Percentiles rank a stretch among this genome's conserved stretches.
Conservation (phyloP, 2,113 vertebrate genomes). For the Nicator chloris region DNA sequence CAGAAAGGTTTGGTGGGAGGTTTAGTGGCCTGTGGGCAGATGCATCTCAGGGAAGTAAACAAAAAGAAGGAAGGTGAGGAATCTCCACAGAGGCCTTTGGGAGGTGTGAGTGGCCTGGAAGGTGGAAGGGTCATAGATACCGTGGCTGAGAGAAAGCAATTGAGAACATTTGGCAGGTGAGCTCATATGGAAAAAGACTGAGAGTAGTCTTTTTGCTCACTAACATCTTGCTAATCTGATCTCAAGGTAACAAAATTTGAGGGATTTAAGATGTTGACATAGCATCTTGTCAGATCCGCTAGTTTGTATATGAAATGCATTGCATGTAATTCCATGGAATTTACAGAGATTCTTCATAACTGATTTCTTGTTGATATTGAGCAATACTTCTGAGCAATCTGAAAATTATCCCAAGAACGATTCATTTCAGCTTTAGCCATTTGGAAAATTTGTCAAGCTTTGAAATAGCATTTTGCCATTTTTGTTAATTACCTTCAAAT, state of each 20-base stretch:
- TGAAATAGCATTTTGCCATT: background rate
- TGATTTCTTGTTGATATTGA: slow-evolving; percentile 10
- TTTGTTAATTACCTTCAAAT: slow-evolving; percentile 2
- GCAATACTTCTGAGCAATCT: background rate
- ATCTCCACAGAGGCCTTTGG: background rate
- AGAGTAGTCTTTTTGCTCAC: background rate
- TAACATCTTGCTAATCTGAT: background rate
- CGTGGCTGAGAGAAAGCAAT: background rate
- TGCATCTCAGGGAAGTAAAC: background rate
- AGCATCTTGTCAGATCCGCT: background rate
- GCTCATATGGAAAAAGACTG: background rate
- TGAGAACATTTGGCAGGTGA: background rate
- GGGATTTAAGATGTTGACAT: background rate
- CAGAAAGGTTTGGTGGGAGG: background rate
- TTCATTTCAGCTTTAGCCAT: background rate
- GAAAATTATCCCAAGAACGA: background rate
- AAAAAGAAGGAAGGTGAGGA: background rate
- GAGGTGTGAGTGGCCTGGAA: background rate
- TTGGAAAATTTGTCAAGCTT: background rate
- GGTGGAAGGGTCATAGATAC: background rate
- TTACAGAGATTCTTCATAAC: background rate
- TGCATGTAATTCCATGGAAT: background rate
- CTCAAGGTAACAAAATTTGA: background rate
- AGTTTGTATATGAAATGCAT: background rate
- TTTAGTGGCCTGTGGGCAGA: background rate